Conservation (phyloP, 2,113 vertebrate species). For the Dolichallabes microphthalmus region DNA sequence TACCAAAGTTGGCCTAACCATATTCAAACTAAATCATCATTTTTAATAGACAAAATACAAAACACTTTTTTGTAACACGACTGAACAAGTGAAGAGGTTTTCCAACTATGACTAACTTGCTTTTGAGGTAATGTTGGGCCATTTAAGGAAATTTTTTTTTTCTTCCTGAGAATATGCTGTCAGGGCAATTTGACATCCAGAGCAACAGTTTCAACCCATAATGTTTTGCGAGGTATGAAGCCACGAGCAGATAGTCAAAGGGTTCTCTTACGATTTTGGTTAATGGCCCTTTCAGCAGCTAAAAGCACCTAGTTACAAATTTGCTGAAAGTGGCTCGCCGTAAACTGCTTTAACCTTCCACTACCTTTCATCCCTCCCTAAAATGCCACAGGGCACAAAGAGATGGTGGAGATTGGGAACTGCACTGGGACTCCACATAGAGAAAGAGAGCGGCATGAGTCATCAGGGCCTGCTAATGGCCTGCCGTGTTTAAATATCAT, state of each 20-base stretch:
- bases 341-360: conserved; percentile 51
- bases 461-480: conserved; percentile 49
- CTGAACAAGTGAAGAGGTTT: not conserved
- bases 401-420: conserved; percentile 44
- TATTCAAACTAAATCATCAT: not conserved
- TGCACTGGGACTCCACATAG: not conserved
- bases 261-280: conserved; percentile 39
- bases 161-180: not conserved
- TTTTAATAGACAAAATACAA: not conserved
- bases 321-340: conserved; percentile 41
- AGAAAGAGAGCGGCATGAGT: conserved; percentile 30
- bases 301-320: conserved; percentile 53
- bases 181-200: not conserved
- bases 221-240: conserved; percentile 47
- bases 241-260: conserved; percentile 44
- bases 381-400: conserved; percentile 42
- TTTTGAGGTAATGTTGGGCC: not conserved
- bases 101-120: conserved; percentile 15
- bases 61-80: not conserved
- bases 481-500: conserved; percentile 54
- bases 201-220: conserved; percentile 34
- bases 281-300: conserved; percentile 46
- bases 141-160: conserved; percentile 10
- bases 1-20: not conserved
- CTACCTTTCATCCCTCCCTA: conserved; percentile 42